Evolutionary conservation across 1,140 invertebrate species (phyloP), one percentile per base, ranked within the genome.

Genomic region (Heterodera carotae): DNA sequence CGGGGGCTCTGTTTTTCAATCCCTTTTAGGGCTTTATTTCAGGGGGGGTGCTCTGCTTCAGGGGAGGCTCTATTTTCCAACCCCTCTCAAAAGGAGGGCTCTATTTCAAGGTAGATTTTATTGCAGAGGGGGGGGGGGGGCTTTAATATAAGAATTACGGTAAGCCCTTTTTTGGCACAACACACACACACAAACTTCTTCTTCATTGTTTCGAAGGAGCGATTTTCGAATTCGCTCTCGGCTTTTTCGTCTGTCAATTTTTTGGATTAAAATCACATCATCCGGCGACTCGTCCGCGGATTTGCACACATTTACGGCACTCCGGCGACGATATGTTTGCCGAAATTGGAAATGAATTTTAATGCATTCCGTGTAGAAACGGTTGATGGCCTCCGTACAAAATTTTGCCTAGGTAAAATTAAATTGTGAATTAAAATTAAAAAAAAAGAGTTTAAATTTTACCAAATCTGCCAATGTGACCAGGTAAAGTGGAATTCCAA

Each of bases 401-500:
- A 86, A 86, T 69, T 86, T 86, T 36, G 85, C 85, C 84, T 87
- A 60, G 67, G 18, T 60, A 18, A 29, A 74, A 69, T 66, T 34
- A 22, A 69, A 29, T 39, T 76, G 39, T 22, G 22, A 71, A 48
- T 22, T n/a, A 36, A 43, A n/a, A 62, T 36, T 69, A 22, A 60
- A 7, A 53, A 53, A 31, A 33, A 29, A 33, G 48, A 31, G 33
- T 83, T 27, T 59, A 25, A 39, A 69, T 69, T 43, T 76, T 72
- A 88, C 86, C 84, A 88, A 77, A 84, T 88, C 85, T 7, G 86
- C 84, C 60, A 87, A 69, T 2, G 86, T 87, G 73, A 87, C 86
- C 12, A 87, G 78, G 70, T 85, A 87, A 15, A 87, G 78, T 12
- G 85, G 85, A 71, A 87, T 87, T 10, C 85, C 85, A 69, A 87